Evolutionary conservation across 2,888 invertebrate genomes (phyloP), one percentile per base, ranked within the genome.

Genomic region (Opisthograptis luteolata): DNA sequence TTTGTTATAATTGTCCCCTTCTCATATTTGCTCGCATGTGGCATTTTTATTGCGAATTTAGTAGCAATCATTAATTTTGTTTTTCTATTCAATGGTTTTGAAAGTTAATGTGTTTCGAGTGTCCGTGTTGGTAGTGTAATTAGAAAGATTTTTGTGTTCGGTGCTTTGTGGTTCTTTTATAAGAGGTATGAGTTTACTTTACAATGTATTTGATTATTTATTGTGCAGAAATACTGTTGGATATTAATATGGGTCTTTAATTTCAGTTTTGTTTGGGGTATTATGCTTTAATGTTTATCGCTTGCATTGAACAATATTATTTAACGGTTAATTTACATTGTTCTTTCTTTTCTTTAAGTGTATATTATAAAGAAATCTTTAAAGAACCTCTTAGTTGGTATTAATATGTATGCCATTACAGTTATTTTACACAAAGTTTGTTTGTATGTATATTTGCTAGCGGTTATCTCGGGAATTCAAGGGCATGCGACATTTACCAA

Each of bases 41-140:
- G 90, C 88, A 88, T 87, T 90, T 90, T 90, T 90, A 90, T 90
- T 90, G 86, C 90, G 84, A 58, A 86, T 87, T 90, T 88, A 89
- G 84, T 81, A 75, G 81, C 85, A 85, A 88, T 87, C 88, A 90
- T 90, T 90, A 89, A 90, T 90, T 87, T 87, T 85, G 85, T 88
- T 87, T 87, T 87, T 84, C 84, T 81, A 84, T 85, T 83, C 78
- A 73, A 68, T 64, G 76, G 45, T 51, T 55, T 55, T 45, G 51
- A 79, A 84, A 83, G 84, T 82, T 85, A 85, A 85, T 82, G 76
- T 77, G 56, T 61, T 80, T 84, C 80, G 77, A 86, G 85, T 81
- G 79, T 68, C 66, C 69, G 68, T 69, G 72, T 76, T 74, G 76
- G 76, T 74, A 76, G 63, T 66, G 71, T 81, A 76, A 79, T 79